phyloP scores from a whole-genome alignment of 2,113 vertebrate species.

The Fulica atra region DNA sequence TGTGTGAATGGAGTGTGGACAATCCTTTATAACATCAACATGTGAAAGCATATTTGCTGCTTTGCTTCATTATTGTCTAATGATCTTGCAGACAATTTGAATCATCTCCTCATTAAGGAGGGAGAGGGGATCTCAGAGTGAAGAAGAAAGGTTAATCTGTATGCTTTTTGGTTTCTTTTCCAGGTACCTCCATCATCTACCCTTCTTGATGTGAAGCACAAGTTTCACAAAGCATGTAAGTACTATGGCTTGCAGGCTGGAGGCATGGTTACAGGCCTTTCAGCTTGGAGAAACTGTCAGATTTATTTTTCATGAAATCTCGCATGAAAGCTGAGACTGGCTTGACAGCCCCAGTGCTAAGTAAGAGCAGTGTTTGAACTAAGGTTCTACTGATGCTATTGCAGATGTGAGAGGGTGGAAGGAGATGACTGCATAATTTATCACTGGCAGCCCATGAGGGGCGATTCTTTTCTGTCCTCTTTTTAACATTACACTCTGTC shows the following conservation, averaged over 20 bases:
- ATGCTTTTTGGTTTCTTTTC: slow-evolving; percentile 26
- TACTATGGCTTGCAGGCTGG: neutral
- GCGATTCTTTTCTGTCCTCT: neutral
- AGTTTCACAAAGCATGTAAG: slow-evolving; percentile 83
- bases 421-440: slow-evolving; percentile 34
- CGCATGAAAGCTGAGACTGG: neutral
- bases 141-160: neutral
- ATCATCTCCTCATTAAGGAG: neutral
- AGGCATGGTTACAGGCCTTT: neutral
- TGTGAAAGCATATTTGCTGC: neutral
- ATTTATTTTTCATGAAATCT: slow-evolving; percentile 41
- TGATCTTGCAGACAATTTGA: neutral
- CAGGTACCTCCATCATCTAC: slow-evolving; percentile 81
- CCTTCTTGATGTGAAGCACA: slow-evolving; percentile 80
- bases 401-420: neutral
- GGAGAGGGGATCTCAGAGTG: neutral
- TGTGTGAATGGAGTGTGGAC: neutral
- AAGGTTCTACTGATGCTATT: neutral
- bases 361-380: neutral
- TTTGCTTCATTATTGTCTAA: neutral
- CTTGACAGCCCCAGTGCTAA: neutral
- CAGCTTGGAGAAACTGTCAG: neutral
- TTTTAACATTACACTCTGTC: neutral
- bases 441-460: neutral
- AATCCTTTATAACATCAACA: neutral